Evolutionary conservation across 1,140 invertebrate species (phyloP).

Genomic region (Drosophila mayri): DNA sequence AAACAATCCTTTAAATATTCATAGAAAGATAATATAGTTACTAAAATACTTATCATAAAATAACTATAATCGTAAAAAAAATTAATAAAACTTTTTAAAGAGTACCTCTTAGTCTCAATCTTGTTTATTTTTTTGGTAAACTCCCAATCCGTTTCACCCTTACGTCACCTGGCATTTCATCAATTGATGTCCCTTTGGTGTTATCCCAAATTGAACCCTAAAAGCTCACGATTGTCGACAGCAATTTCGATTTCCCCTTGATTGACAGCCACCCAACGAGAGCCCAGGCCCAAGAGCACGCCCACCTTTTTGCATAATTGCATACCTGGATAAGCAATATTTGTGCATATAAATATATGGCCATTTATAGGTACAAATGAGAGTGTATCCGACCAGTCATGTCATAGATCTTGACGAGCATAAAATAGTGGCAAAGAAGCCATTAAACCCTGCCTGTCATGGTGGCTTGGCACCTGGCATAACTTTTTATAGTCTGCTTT

Average conservation of each 20-base stretch:
- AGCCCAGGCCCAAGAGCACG: not conserved
- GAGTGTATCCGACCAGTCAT: conserved; percentile 10
- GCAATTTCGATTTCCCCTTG: conserved; percentile 71
- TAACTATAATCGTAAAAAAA: too few species aligned
- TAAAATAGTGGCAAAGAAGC: conserved; percentile 56
- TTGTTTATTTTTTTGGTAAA: not conserved
- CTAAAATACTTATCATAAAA: not conserved
- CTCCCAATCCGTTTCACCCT: conserved; percentile 4
- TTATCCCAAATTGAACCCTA: conserved; percentile 69
- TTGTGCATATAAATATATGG: conserved; percentile 14
- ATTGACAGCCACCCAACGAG: conserved; percentile 45
- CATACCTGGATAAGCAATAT: conserved; percentile 36
- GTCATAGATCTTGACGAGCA: conserved; percentile 53
- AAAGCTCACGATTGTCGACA: conserved; percentile 64
- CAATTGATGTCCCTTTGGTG: conserved; percentile 48
- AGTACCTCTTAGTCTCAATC: not conserved
- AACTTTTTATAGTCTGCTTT: not conserved
- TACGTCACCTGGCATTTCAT: conserved; percentile 27
- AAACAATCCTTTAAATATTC: too few species aligned
- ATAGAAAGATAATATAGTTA: too few species aligned
- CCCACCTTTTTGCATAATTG: conserved; percentile 67
- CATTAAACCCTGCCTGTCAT: conserved; percentile 54
- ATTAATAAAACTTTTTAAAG: too few species aligned
- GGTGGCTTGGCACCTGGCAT: not conserved
- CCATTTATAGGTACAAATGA: conserved; percentile 7